Conservation (phyloP, 2,888 invertebrate genomes). For the Tortricodes alternella region DNA sequence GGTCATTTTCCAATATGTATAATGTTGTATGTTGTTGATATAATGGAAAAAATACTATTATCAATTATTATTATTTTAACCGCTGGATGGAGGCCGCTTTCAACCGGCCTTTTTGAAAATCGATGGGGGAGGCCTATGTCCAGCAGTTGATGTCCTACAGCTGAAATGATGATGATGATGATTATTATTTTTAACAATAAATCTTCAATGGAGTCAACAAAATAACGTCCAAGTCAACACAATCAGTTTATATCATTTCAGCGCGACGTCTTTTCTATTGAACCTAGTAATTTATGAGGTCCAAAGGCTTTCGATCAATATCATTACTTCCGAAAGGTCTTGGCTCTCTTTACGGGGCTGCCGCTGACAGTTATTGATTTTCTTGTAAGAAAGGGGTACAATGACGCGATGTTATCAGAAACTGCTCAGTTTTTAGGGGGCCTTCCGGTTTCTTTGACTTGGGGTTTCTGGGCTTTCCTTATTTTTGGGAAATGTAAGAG, state of each 20-base stretch:
- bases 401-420: constrained; percentile 22
- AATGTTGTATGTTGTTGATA: no score
- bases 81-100: no score
- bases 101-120: no score
- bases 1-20: no score
- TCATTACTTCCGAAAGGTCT: constrained; percentile 40
- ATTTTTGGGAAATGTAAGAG: not conserved
- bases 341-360: constrained; percentile 38
- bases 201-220: not conserved
- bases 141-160: no score
- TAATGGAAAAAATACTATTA: no score
- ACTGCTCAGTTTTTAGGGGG: constrained; percentile 9
- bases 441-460: not conserved
- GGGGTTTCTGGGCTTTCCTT: not conserved
- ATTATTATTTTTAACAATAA: no score
- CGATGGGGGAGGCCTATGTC: no score
- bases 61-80: no score
- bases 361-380: constrained; percentile 48
- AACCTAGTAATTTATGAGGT: constrained; percentile 33
- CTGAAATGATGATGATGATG: no score
- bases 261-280: constrained; percentile 22
- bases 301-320: constrained; percentile 34
- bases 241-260: constrained; percentile 23
- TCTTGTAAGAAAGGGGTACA: constrained; percentile 32
- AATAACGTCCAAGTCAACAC: not conserved